These are phyloP conservation scores for Cryptoprocta ferox DNA, from an alignment of 2,797 vertebrate species.

Conservation along the genomic window DNA sequence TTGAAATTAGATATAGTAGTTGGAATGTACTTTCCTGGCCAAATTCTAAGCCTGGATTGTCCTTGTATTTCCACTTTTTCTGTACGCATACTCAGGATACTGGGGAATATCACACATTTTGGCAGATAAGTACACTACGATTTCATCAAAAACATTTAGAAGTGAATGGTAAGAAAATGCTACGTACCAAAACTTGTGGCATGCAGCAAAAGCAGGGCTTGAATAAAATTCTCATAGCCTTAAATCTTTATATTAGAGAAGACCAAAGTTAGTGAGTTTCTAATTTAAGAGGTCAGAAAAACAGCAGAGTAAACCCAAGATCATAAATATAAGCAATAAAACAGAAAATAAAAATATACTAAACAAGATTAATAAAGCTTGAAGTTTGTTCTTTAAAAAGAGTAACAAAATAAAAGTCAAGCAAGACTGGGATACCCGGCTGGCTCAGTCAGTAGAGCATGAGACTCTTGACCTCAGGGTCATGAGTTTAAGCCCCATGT, in stretches of 20 bases:
- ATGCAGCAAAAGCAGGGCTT: neutral
- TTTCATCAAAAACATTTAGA: conserved; percentile 11
- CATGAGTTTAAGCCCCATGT: neutral
- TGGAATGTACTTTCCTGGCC: neutral
- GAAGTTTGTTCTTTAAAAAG: neutral
- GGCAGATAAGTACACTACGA: neutral
- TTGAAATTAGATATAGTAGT: neutral
- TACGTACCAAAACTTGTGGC: neutral
- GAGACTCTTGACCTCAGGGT: neutral
- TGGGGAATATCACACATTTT: neutral
- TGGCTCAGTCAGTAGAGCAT: neutral
- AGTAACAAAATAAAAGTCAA: neutral
- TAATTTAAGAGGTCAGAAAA: neutral
- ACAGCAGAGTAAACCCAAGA: neutral
- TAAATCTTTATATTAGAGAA: neutral
- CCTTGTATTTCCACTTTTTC: neutral
- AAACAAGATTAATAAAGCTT: neutral
- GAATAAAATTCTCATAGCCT: neutral
- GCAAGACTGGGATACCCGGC: neutral
- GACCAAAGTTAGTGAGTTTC: neutral
- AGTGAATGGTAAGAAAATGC: neutral
- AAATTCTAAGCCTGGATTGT: neutral
- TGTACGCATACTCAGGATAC: neutral
- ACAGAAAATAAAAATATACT: neutral
- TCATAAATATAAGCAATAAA: conserved; percentile 1